Evolutionary conservation across 2,888 invertebrate genomes (phyloP), one percentile per base, ranked within the genome.

Genomic region (Papilio elwesi): DNA sequence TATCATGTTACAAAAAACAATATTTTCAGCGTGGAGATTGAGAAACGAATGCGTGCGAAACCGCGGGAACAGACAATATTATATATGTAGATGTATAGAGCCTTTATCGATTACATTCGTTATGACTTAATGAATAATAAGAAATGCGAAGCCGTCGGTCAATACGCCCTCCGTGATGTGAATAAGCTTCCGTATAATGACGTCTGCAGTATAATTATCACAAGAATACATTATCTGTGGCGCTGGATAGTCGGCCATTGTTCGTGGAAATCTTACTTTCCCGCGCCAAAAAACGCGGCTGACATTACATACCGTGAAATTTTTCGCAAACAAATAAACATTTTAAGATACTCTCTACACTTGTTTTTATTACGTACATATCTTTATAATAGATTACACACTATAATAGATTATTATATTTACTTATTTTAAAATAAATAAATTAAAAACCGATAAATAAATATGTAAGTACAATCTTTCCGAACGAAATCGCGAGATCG

Each of bases 401-500:
- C n/a, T 26, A 26, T 2, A 26, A 26, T 26, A 26, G 4, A 2
- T 4, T 26, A 26, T 26, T 26, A 2, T 26, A 26, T 26, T 26
- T 26, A 26, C 26, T 26, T 26, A 26, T 26, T 26, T 4, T 26
- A 26, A 26, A 26, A 4, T 64, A 59, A 59, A n/a, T 59, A n/a
- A 59, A 38, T 38, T n/a, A 59, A n/a, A 38, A 0, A 59, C 4
- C 38, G 13, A 38, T 59, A n/a, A 59, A n/a, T 4, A n/a, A 59
- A 59, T 59, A n/a, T 43, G 9, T 38, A 59, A n/a, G n/a, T 59
- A 11, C 38, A 38, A n/a, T 70, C 52, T 73, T 77, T 79, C 12
- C 48, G 66, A 76, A 75, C 71, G 75, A 74, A 79, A 77, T 71
- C 76, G 75, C 87, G 87, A 89, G 88, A 90, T 87, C 88, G 81